A percentile compares a stretch with the other conserved stretches of the same genome.
phyloP scores from a whole-genome alignment of 2,888 invertebrate species.

The Idaea biselata region DNA sequence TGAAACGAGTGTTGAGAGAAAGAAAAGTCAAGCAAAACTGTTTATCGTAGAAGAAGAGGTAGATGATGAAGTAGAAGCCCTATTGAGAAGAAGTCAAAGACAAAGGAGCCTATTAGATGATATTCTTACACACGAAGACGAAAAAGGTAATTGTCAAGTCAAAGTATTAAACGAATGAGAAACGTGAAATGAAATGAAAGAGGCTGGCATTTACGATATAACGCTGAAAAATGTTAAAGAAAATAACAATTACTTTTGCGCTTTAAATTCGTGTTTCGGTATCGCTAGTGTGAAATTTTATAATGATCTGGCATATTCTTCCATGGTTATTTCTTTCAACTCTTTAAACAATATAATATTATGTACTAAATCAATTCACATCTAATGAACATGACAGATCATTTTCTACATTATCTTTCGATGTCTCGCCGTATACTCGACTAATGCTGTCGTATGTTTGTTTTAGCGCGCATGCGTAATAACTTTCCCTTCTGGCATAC shows the following conservation, averaged over 20 bases:
- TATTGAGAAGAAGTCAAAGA: slow-evolving; percentile 83
- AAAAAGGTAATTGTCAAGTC: slow-evolving; percentile 75
- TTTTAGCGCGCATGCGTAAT: slow-evolving; percentile 81
- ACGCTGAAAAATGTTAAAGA: slow-evolving; percentile 65
- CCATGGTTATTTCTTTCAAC: slow-evolving; percentile 7
- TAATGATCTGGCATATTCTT: slow-evolving; percentile 41
- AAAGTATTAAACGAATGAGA: slow-evolving; percentile 53
- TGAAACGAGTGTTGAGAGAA: slow-evolving; percentile 64
- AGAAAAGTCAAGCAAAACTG: slow-evolving; percentile 52
- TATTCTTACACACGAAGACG: slow-evolving; percentile 82
- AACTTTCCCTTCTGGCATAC: slow-evolving; percentile 81
- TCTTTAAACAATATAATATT: neutral
- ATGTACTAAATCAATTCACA: slow-evolving; percentile 4
- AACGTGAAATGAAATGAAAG: slow-evolving; percentile 40
- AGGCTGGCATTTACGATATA: slow-evolving; percentile 63
- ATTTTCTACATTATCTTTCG: slow-evolving; percentile 35
- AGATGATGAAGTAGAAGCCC: slow-evolving; percentile 82
- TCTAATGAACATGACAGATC: slow-evolving; percentile 46
- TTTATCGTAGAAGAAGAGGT: slow-evolving; percentile 73
- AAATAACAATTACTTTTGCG: slow-evolving; percentile 51
- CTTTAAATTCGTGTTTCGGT: slow-evolving; percentile 35
- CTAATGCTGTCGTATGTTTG: slow-evolving; percentile 78
- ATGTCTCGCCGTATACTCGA: slow-evolving; percentile 48
- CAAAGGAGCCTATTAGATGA: slow-evolving; percentile 87
- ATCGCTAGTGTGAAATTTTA: slow-evolving; percentile 46